Evolutionary conservation across 2,888 invertebrate genomes (phyloP).

Genomic region (Schizaphis graminum): DNA sequence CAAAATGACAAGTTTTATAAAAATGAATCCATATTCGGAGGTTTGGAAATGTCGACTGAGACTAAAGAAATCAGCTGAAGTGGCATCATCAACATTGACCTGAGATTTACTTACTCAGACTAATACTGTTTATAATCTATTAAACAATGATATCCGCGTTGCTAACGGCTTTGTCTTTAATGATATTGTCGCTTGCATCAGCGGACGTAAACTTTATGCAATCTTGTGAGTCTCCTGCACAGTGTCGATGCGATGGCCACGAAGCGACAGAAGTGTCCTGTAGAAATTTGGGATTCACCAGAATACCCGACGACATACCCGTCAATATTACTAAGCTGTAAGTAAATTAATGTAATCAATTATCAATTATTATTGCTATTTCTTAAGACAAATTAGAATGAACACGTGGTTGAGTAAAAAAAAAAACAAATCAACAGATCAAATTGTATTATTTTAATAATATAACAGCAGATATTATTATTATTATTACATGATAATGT

Average conservation of each 20-base stretch:
- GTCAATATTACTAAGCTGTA: slow-evolving; percentile 54
- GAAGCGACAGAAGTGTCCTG: slow-evolving; percentile 49
- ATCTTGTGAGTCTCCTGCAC: slow-evolving; percentile 45
- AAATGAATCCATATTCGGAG: slow-evolving; percentile 54
- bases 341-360: background rate
- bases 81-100: slow-evolving; percentile 56
- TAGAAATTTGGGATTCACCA: slow-evolving; percentile 43
- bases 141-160: slow-evolving; percentile 44
- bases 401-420: background rate
- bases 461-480: background rate
- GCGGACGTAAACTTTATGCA: slow-evolving; percentile 55
- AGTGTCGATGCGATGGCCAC: slow-evolving; percentile 42
- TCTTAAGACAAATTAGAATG: background rate
- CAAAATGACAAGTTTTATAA: slow-evolving; percentile 6
- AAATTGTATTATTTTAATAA: background rate
- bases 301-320: slow-evolving; percentile 49
- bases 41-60: slow-evolving; percentile 61
- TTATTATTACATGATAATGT: background rate
- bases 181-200: slow-evolving; percentile 28
- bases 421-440: background rate
- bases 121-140: background rate
- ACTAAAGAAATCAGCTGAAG: slow-evolving; percentile 26
- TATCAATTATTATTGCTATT: background rate
- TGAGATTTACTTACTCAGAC: slow-evolving; percentile 43
- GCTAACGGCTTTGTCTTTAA: slow-evolving; percentile 48